Base-by-base conservation (phyloP, 2,797 vertebrate species). In the Brachymystax lenok region DNA sequence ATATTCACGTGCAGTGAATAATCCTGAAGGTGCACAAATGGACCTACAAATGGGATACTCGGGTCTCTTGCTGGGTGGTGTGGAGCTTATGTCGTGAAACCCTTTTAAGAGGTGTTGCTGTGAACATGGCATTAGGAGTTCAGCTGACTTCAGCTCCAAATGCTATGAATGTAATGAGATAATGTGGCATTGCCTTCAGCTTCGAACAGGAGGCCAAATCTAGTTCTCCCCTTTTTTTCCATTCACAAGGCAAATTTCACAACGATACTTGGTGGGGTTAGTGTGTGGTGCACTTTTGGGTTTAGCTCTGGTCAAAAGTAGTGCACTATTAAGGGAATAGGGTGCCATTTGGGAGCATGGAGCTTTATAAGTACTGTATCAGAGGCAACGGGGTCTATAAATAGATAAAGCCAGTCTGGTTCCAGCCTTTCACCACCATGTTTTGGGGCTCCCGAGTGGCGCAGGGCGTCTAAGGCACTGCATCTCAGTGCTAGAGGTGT, bases 121-220 rank as follows among this genome's bases (percentile, higher is more conserved):
- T 83, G 78, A 75, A 5, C 51, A 79, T 77, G 77, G 76, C 76
- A 68, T 83, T 77, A 84, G 77, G 82, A n/a, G 81, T 88, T 88
- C 81, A 85, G 87, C 90, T 83, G 81, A 87, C 82, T 79, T 90
- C 85, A 84, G 67, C 71, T 71, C 2, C 7, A 78, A 77, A 78
- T 74, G 74, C 16, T 28, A 72, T 63, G 21, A 85, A 85, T 80
- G 74, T 84, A 87, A 88, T 83, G 80, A 88, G 83, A 82, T 87
- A 82, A 83, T 82, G 77, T 80, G 77, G 80, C 50, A 10, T 24
- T 54, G 84, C 80, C 81, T 80, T 80, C 71, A 86, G 87, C 83
- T 85, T 84, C 82, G 84, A 86, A 88, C 83, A 81, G 86, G 71
- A 51, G 73, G 80, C 84, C 77, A 84, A 83, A 88, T 83, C 78